phyloP scores from a whole-genome alignment of 64 coral and sea anemone species.

The Actinia equina region DNA sequence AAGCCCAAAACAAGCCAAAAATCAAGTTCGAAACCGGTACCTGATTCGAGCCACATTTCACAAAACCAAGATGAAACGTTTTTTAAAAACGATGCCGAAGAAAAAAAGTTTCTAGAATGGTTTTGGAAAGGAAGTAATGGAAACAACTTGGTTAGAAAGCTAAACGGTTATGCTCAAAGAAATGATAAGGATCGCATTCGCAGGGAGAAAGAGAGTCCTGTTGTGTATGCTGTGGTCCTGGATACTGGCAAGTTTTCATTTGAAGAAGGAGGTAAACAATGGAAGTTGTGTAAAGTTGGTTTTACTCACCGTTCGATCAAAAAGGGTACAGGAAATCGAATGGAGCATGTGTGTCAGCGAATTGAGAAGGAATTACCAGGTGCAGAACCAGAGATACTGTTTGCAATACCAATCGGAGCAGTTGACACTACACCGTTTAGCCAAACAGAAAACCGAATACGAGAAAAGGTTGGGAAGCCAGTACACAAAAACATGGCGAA shows the following conservation, averaged over 20 bases:
- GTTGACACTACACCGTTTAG: neutral
- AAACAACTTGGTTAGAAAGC: slow-evolving; percentile 4
- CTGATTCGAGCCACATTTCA: no score
- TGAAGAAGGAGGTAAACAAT: neutral
- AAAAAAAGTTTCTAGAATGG: neutral
- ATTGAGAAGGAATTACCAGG: neutral
- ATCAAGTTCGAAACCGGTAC: no score
- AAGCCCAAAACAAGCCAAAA: no score
- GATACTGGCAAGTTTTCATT: slow-evolving; percentile 8
- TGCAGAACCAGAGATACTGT: no score
- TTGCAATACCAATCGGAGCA: slow-evolving; percentile 16
- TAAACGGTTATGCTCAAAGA: neutral
- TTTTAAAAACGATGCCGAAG: neutral
- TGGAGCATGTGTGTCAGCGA: neutral
- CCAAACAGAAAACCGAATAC: slow-evolving; percentile 24
- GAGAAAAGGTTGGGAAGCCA: slow-evolving; percentile 2
- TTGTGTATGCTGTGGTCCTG: slow-evolving; percentile 8
- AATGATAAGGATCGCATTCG: slow-evolving; percentile 1
- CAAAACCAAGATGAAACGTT: no score
- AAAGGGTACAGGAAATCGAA: neutral
- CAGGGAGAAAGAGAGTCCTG: slow-evolving; percentile 6
- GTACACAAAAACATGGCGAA: neutral
- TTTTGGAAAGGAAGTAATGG: neutral
- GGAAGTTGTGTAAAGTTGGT: slow-evolving; percentile 25
- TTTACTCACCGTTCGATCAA: neutral